Evolutionary conservation across 2,797 vertebrate genomes (phyloP).

Genomic region (Podarcis lilfordi): DNA sequence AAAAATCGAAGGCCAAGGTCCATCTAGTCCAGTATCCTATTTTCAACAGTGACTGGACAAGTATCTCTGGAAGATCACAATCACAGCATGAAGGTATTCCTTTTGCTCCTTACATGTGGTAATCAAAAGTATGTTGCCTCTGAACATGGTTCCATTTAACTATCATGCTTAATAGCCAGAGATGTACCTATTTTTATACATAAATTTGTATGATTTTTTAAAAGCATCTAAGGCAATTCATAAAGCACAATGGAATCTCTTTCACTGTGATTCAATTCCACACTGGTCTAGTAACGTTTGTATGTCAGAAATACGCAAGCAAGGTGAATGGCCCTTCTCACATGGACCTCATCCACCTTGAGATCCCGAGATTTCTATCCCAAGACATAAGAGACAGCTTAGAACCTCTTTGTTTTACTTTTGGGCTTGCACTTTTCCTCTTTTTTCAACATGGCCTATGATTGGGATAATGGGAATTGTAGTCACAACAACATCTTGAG

Average conservation of each 20-base stretch:
- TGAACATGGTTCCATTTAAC: not conserved
- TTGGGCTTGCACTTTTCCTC: not conserved
- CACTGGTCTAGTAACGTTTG: not conserved
- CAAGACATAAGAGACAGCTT: not conserved
- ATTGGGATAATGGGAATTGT: not conserved
- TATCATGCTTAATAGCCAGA: not conserved
- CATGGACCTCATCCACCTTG: not conserved
- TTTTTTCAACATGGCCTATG: not conserved
- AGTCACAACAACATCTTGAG: not conserved
- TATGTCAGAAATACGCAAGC: not conserved
- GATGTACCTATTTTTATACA: not conserved
- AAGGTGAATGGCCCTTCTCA: not conserved
- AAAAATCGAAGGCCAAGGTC: not conserved
- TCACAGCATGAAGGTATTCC: not conserved
- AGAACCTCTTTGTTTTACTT: not conserved
- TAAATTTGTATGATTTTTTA: not conserved
- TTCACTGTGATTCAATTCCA: not conserved
- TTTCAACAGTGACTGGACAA: not conserved
- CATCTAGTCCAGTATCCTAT: not conserved
- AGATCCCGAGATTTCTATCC: not conserved
- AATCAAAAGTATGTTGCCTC: not conserved
- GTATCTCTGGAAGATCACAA: not conserved
- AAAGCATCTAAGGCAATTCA: not conserved
- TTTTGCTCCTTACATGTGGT: not conserved
- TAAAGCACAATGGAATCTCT: not conserved